Base-by-base conservation (phyloP, 2,888 invertebrate genomes). In the Nesidiocoris tenuis region DNA sequence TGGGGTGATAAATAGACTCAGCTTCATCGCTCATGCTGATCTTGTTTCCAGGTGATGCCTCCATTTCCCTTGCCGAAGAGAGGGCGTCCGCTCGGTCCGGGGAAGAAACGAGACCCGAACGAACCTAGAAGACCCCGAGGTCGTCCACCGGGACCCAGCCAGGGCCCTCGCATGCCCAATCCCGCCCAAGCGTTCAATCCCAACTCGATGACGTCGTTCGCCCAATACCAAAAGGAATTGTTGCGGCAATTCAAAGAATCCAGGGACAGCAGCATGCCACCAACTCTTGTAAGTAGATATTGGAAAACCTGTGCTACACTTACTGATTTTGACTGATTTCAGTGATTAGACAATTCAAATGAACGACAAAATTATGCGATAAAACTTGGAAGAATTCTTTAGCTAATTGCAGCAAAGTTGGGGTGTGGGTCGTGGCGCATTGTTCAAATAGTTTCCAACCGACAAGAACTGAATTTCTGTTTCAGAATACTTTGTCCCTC, bases 51-150 rank as follows among this genome's bases (percentile, higher is more conserved):
- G 39, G 39, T 39, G 12, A 39, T 56, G 22, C 21, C 21, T 68
- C 57, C 65, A 2, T 17, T 54, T 3, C 74, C 64, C 5, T 3
- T 66, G 5, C 64, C 74, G 9, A 74, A 74, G 25, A 18, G 74
- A 55, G 74, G 74, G 2, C 74, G 74, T 0, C 74, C 74, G 7
- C 74, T 65, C 17, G 74, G 74, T 0, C 64, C 74, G 2, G 61
- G 61, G 18, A 5, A 56, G 24, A 74, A 74, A 23, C 18, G 74
- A 16, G 74, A 75, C 22, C 65, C 74, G 2, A 75, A 75, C n/a
- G 74, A 66, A 23, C 74, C 65, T n/a, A 67, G 76, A 24, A 77
- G 70, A 21, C 77, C 77, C 9, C 72, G 78, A 39, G 78, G 78
- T 12, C 65, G 78, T 5, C 78, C 78, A 2, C 78, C 78, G 16